Percentiles rank a stretch among this genome's conserved stretches.
Conservation (phyloP, 1,140 invertebrate genomes). For the Coelopa frigida region DNA sequence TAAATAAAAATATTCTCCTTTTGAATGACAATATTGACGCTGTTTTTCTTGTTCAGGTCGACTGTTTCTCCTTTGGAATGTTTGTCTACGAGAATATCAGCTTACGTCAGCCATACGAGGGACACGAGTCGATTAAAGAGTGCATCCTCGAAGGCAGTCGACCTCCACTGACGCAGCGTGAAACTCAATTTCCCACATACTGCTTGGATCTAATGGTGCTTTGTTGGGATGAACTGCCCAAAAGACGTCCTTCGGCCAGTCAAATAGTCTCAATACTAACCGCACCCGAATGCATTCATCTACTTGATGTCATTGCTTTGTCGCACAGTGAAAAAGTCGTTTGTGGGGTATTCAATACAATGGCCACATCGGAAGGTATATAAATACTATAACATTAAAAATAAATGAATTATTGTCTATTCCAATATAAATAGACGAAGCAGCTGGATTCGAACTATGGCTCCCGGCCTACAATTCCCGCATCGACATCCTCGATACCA, state of each 20-base stretch:
- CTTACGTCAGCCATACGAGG: slow-evolving; percentile 90
- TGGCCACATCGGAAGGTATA: slow-evolving; percentile 7
- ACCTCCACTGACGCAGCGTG: slow-evolving; percentile 76
- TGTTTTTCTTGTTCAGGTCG: slow-evolving; percentile 57
- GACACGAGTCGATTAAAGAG: slow-evolving; percentile 90
- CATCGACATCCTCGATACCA: slow-evolving; percentile 58
- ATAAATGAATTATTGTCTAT: no score
- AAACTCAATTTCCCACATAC: slow-evolving; percentile 79
- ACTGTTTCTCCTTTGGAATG: slow-evolving; percentile 99
- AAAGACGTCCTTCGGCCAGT: slow-evolving; percentile 77
- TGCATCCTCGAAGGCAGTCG: slow-evolving; percentile 90
- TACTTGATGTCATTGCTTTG: slow-evolving; percentile 71
- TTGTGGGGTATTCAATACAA: slow-evolving; percentile 35
- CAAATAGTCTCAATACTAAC: slow-evolving; percentile 87
- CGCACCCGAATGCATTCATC: slow-evolving; percentile 86
- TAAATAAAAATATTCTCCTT: slow-evolving; percentile 26
- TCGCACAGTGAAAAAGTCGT: slow-evolving; percentile 54
- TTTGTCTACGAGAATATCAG: slow-evolving; percentile 94
- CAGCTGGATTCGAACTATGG: slow-evolving; percentile 57
- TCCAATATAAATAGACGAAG: slow-evolving; percentile 34
- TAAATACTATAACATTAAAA: neutral
- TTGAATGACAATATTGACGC: neutral
- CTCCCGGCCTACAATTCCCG: slow-evolving; percentile 62
- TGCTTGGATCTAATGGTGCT: slow-evolving; percentile 92
- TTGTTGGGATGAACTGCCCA: slow-evolving; percentile 87